Evolutionary conservation across 2,888 invertebrate genomes (phyloP).

Genomic region (Phengaris arion): DNA sequence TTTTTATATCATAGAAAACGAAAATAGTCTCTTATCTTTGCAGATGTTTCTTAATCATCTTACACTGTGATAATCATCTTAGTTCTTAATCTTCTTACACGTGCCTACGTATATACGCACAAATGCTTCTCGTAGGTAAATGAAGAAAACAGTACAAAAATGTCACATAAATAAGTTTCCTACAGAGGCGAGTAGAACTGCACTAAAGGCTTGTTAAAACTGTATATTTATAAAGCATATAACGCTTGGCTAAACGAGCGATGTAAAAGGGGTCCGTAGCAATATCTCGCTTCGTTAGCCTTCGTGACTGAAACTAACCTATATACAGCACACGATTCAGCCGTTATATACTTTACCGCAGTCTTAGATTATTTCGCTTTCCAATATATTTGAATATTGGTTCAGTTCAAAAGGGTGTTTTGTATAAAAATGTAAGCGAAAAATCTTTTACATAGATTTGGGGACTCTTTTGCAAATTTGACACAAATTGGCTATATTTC

Average conservation of each 20-base stretch:
- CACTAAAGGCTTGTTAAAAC: constrained; percentile 1
- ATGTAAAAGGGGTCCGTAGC: constrained; percentile 25
- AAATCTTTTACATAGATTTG: neutral
- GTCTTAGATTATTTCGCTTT: constrained; percentile 2
- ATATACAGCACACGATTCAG: neutral
- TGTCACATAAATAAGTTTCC: neutral
- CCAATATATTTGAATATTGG: constrained; percentile 8
- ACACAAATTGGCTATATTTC: too few species aligned
- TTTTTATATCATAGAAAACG: neutral
- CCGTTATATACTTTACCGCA: constrained; percentile 2
- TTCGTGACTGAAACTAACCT: constrained; percentile 24
- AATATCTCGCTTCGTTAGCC: constrained; percentile 29
- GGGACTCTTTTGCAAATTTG: too few species aligned
- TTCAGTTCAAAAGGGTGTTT: constrained; percentile 5
- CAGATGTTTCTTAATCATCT: too few species aligned
- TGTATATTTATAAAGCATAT: constrained; percentile 24
- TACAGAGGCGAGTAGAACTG: neutral
- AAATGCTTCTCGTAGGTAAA: neutral
- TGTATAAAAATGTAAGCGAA: neutral
- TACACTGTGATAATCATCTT: too few species aligned
- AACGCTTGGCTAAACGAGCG: constrained; percentile 27
- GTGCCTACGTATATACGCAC: too few species aligned
- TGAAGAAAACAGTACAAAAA: neutral
- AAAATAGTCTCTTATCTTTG: neutral
- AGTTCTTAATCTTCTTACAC: too few species aligned